Evolutionary conservation across 2,888 invertebrate species (phyloP), one percentile per base, ranked within the genome.

Genomic region (Phymatocera aterrima): DNA sequence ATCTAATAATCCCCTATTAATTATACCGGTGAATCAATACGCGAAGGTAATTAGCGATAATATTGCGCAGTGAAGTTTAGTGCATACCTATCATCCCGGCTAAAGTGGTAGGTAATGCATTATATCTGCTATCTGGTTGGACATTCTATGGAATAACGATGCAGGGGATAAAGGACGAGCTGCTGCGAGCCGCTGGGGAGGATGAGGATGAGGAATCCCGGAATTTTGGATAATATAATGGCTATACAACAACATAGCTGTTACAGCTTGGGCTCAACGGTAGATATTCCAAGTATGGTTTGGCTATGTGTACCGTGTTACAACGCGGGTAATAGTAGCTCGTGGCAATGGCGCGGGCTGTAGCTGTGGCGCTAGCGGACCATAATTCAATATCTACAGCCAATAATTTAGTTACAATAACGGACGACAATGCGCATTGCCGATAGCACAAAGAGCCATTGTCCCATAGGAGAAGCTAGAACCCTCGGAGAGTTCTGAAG

Each of bases 371-470:
- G 51, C n/a, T 75, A 75, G 60, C 75, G 28, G 51, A 24, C 43
- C 34, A 75, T 75, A 75, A 75, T 75, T 75, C 57, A 60, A 75
- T 75, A 75, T 57, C 57, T 57, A 40, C 40, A 54, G 51, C 40
- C 40, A 24, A 75, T 75, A 57, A 75, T 75, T 75, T 75, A 75
- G 57, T 75, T 75, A 57, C 57, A 75, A 54, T 57, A 57, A 54
- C 75, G 40, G 12, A 18, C 10, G 21, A 75, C 75, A 60, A 60
- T 75, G 57, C 40, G 24, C n/a, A 54, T 12, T 21, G 75, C n/a
- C 10, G 34, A 51, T 57, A 10, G 8, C 2, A 60, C 57, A 72
- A 60, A 57, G 60, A 31, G 18, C 57, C 57, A 60, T 60, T 75
- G 75, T 60, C 8, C 28, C 1, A n/a, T n/a, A n/a, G n/a, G n/a